A percentile compares a stretch with the other conserved stretches of the same genome.
Conservation (phyloP, 2,113 vertebrate species). For the Antennarius striatus region DNA sequence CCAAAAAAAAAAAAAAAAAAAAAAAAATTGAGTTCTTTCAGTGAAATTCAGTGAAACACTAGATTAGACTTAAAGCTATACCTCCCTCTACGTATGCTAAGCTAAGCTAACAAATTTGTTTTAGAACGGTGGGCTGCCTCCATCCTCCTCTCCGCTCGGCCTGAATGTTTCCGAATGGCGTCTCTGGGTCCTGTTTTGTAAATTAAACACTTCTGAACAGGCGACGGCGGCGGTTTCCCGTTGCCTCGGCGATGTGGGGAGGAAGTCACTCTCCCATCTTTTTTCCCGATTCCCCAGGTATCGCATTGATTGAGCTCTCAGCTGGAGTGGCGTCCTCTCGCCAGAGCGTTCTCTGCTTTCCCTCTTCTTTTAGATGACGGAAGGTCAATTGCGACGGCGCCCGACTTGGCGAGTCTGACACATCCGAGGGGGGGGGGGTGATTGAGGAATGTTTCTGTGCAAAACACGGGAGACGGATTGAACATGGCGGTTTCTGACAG, state of each 20-base stretch:
- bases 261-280: conserved; percentile 14
- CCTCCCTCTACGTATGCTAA: too few relatives aligned
- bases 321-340: conserved; percentile 54
- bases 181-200: background rate
- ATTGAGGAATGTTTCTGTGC: conserved; percentile 39
- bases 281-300: conserved; percentile 46
- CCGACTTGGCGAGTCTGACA: conserved; percentile 43
- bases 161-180: background rate
- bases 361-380: conserved; percentile 16
- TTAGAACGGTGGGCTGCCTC: too few relatives aligned
- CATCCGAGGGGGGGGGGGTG: conserved; percentile 17
- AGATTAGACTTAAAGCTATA: too few relatives aligned
- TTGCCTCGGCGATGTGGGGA: conserved; percentile 37
- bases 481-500: conserved; percentile 46
- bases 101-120: too few relatives aligned
- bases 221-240: conserved; percentile 24
- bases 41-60: too few relatives aligned
- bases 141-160: too few relatives aligned
- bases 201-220: conserved; percentile 3
- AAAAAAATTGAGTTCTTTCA: too few relatives aligned
- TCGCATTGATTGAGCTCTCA: conserved; percentile 65
- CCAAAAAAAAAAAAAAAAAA: too few relatives aligned
- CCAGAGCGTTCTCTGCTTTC: conserved; percentile 13
- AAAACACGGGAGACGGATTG: conserved; percentile 21
- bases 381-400: conserved; percentile 56